Percentiles rank a stretch among this genome's conserved stretches.
These are phyloP conservation scores for Chaetodon trifasciatus DNA, from an alignment of 2,797 vertebrate genomes.

Conservation along the genomic window DNA sequence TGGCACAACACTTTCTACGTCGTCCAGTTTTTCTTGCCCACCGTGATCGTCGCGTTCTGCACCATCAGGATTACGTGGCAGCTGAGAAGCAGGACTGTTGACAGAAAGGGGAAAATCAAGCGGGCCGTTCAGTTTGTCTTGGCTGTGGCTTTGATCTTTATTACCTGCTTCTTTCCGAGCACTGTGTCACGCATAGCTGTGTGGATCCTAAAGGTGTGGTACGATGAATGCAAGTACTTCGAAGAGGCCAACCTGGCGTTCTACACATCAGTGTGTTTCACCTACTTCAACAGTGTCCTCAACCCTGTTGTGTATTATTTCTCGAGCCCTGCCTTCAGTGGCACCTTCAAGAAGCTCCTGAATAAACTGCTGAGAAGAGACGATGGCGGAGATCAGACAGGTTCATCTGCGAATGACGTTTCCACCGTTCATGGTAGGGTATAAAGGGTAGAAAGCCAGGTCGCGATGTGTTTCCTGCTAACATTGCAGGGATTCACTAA, in stretches of 20 bases:
- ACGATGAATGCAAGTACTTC: conserved; percentile 81
- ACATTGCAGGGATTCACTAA: background rate
- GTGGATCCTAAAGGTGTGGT: conserved; percentile 84
- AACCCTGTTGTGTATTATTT: conserved; percentile 89
- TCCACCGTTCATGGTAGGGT: conserved; percentile 32
- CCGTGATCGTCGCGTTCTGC: conserved; percentile 83
- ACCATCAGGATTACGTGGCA: conserved; percentile 84
- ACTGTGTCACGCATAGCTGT: conserved; percentile 83
- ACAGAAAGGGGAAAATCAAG: conserved; percentile 84
- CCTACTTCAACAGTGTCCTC: conserved; percentile 89
- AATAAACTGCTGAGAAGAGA: conserved; percentile 74
- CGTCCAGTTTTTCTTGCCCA: conserved; percentile 82
- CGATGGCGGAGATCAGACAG: accelerated
- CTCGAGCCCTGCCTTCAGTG: conserved; percentile 84
- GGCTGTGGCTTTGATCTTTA: conserved; percentile 85
- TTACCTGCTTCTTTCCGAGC: conserved; percentile 87
- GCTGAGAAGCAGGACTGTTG: conserved; percentile 81
- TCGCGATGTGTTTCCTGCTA: background rate
- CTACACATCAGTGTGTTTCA: conserved; percentile 85
- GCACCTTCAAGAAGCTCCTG: conserved; percentile 73
- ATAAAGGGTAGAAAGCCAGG: background rate
- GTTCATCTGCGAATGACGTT: conserved; percentile 4
- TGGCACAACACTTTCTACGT: conserved; percentile 88
- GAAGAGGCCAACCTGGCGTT: conserved; percentile 84
- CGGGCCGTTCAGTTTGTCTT: conserved; percentile 84